Evolutionary conservation across 2,888 invertebrate species (phyloP), one percentile per base, ranked within the genome.

Genomic region (Diplolepis rosae): DNA sequence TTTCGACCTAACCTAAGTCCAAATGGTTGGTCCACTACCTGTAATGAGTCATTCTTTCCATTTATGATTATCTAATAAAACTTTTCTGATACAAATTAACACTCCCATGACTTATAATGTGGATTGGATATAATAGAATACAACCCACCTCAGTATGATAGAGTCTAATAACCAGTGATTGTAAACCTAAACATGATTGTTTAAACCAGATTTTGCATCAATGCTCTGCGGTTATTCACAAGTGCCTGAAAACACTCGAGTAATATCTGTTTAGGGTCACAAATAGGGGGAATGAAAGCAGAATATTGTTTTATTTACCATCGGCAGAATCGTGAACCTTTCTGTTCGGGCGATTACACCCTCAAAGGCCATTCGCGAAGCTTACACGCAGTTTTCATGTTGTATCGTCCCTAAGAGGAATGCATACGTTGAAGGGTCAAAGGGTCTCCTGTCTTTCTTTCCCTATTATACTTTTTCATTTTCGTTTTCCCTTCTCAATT

Each of bases 1-100:
- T 77, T 77, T 74, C 77, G 79, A 80, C 78, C 72, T 77, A 77
- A 79, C 56, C 9, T 1, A 48, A 48, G 48, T 9, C 48, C 48
- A 22, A 48, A 48, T 48, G 22, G 48, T 18, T 48, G 48, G 18
- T 11, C 9, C 18, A 48, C 18, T 22, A 18, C 22, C 22, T 4
- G 1, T 4, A 18, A 22, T 48, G 48, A 22, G 11, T 22, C 22
- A 4, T 48, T 48, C 11, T 4, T 11, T 45, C 18, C 15, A n/a
- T n/a, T n/a, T n/a, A n/a, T n/a, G n/a, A n/a, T n/a, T n/a, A n/a
- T n/a, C n/a, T n/a, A n/a, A n/a, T n/a, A n/a, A n/a, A n/a, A n/a
- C n/a, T n/a, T n/a, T n/a, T n/a, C n/a, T n/a, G n/a, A n/a, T n/a
- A n/a, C n/a, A n/a, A n/a, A n/a, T n/a, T n/a, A n/a, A n/a, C n/a